phyloP scores from a whole-genome alignment of 2,797 vertebrate genomes.

The Xenentodon cancila region DNA sequence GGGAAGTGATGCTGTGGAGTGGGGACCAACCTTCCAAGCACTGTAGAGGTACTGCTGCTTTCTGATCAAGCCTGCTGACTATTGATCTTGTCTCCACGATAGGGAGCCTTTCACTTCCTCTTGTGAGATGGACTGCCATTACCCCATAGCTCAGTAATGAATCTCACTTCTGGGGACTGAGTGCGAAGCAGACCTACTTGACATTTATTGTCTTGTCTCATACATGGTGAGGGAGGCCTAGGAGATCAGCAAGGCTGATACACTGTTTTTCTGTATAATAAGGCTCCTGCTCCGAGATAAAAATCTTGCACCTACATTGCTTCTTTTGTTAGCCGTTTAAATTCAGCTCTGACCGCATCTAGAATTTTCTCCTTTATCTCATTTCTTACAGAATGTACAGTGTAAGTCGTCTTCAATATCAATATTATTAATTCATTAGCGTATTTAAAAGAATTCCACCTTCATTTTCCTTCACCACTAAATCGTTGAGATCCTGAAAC shows the following conservation, averaged over 20 bases:
- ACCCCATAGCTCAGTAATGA: conserved; percentile 77
- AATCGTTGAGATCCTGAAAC: no score
- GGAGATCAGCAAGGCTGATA: conserved; percentile 69
- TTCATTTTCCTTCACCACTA: no score
- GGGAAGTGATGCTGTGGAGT: conserved; percentile 25
- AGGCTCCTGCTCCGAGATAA: conserved; percentile 50
- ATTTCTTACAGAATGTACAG: conserved; percentile 4
- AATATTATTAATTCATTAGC: not conserved
- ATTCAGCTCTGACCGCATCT: conserved; percentile 14
- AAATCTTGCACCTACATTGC: conserved; percentile 33
- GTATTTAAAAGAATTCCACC: no score
- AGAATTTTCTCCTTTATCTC: conserved; percentile 3
- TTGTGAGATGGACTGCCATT: conserved; percentile 76
- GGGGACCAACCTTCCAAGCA: conserved; percentile 43
- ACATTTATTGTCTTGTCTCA: conserved; percentile 82
- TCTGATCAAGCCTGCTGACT: conserved; percentile 65
- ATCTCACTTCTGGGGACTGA: conserved; percentile 74
- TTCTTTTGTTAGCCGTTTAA: conserved; percentile 26
- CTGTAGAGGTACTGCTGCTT: conserved; percentile 46
- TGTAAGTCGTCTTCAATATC: not conserved
- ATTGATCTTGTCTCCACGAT: conserved; percentile 79
- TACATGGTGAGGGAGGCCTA: conserved; percentile 65
- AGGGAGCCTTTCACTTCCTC: conserved; percentile 75
- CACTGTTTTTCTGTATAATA: conserved; percentile 62
- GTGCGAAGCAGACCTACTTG: conserved; percentile 73